Base-by-base conservation (phyloP, 2,888 invertebrate genomes). In the Augiades crinisus region DNA sequence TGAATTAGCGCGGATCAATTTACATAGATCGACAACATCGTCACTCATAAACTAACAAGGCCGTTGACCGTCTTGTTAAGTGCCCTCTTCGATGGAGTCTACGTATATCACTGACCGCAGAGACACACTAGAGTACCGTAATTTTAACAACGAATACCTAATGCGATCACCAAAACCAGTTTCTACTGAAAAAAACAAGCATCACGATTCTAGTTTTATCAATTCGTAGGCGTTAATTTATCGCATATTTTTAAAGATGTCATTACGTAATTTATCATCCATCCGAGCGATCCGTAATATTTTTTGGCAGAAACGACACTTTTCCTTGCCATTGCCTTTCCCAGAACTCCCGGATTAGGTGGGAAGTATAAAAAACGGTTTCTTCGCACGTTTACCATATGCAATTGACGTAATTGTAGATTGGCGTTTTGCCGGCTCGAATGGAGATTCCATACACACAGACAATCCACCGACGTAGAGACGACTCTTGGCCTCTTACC, bases 1-100 rank as follows among this genome's bases (percentile, higher is more conserved):
- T 70, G 66, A 77, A 78, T 81, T 75, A 75, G 72, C 72, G 60
- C 65, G 64, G 64, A 68, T 55, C 63, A 68, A 80, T 81, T 81
- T 79, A 70, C 76, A 79, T 77, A 69, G 65, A 73, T 64, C 64
- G 67, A 68, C 70, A 67, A 70, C 69, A 68, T 65, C 64, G 63
- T 43, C 61, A 65, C 56, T 69, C 67, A 65, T 69, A 63, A 65
- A 65, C 67, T 67, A 67, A 69, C 68, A 73, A 77, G 78, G 79
- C 71, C 78, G 68, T 71, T 74, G 81, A 82, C 83, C 82, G 77
- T 64, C 61, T 62, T 63, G 64, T 59, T 65, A 67, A 70, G 70
- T 68, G 68, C 67, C 71, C 70, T 70, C 64, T 68, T 68, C 60
- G 61, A 59, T 54, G 53, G 51, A 66, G 34, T 65, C 62, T 65